A percentile compares a stretch with the other conserved stretches of the same genome.
phyloP scores from a whole-genome alignment of 2,113 vertebrate species.

The Tachysurus fulvidraco region DNA sequence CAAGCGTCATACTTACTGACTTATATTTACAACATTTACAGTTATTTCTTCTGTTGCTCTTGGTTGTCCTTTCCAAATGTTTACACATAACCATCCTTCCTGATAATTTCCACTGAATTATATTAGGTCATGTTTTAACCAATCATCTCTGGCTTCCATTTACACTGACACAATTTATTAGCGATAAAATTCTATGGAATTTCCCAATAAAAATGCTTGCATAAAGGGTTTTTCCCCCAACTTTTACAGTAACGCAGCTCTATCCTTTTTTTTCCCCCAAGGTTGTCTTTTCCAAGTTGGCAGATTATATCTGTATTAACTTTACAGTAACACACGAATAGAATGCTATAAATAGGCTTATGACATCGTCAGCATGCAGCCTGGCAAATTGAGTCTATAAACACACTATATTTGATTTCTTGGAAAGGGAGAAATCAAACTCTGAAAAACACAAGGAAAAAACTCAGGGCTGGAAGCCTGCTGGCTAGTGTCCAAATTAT shows the following conservation, averaged over 20 bases:
- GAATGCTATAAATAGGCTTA: conserved; percentile 38
- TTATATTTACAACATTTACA: neutral
- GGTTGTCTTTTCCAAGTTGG: neutral
- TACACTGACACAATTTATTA: neutral
- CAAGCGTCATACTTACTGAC: no score
- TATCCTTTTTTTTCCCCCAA: neutral
- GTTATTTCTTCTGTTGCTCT: neutral
- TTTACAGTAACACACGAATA: conserved; percentile 14
- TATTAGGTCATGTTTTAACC: neutral
- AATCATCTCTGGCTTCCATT: neutral
- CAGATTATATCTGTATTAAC: conserved; percentile 14
- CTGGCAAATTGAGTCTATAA: conserved; percentile 32
- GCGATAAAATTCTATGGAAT: neutral
- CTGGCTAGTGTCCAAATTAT: conserved; percentile 63
- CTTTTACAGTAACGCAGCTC: no score
- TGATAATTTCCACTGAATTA: neutral
- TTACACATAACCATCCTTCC: neutral
- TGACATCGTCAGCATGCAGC: conserved; percentile 28
- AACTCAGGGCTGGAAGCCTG: conserved; percentile 58
- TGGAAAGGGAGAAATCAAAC: conserved; percentile 46
- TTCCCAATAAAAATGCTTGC: neutral
- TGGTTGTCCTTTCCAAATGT: neutral
- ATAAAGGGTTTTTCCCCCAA: neutral
- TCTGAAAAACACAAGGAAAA: conserved; percentile 42
- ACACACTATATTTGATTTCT: conserved; percentile 27